Conservation (phyloP, 2,888 invertebrate species). For the Thera obeliscata region DNA sequence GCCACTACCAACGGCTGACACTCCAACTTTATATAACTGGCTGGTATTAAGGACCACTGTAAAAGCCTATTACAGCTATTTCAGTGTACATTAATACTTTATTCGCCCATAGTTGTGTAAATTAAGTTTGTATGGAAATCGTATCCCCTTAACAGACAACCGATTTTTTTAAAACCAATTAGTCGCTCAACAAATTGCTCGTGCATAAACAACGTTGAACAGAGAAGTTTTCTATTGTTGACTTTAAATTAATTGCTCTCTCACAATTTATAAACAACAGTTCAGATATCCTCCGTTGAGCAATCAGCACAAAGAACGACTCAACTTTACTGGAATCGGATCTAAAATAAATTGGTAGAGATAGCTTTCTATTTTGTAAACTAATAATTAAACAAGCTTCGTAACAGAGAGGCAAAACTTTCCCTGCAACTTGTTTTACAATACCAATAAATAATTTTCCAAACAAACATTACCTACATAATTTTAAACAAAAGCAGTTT, state of each 20-base stretch:
- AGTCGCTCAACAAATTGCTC: conserved; percentile 14
- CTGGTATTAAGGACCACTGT: too few relatives aligned
- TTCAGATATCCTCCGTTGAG: conserved; percentile 55
- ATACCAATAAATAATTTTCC: conserved; percentile 3
- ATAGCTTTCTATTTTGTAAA: conserved; percentile 40
- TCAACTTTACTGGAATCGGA: conserved; percentile 46
- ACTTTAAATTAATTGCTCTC: conserved; percentile 79
- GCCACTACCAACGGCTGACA: too few relatives aligned
- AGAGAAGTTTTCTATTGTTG: conserved; percentile 78
- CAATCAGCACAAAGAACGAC: conserved; percentile 52
- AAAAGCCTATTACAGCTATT: too few relatives aligned
- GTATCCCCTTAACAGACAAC: too few relatives aligned
- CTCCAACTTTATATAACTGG: too few relatives aligned
- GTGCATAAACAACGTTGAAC: conserved; percentile 44
- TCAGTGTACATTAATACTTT: too few relatives aligned
- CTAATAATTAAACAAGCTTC: conserved; percentile 39
- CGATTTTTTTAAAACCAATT: neutral
- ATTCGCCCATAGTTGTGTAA: too few relatives aligned
- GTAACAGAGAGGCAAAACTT: conserved; percentile 18
- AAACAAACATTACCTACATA: neutral
- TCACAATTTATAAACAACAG: conserved; percentile 65
- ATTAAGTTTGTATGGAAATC: too few relatives aligned
- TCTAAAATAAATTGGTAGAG: conserved; percentile 40
- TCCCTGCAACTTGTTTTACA: conserved; percentile 15
- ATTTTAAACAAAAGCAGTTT: neutral